Evolutionary conservation across 2,888 invertebrate genomes (phyloP), one percentile per base, ranked within the genome.

Genomic region (Bugulina stolonifera): DNA sequence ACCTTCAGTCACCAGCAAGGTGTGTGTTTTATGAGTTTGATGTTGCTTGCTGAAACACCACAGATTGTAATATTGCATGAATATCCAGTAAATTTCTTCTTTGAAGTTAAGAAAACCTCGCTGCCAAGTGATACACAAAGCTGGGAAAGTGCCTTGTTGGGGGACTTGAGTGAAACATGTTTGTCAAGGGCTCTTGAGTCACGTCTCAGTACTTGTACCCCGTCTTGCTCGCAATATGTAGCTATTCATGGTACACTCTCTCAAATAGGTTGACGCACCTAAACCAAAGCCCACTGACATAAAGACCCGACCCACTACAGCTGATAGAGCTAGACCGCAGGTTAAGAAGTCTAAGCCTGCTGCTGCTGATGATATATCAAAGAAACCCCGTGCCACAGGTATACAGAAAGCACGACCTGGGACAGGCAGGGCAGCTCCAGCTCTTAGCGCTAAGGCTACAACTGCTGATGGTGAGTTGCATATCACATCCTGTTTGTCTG

Each of bases 401-500:
- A 10, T 32, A 1, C 5, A 5, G 3, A 22, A 25, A 5, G 23
- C 23, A 3, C 5, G n/a, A 25, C n/a, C 57, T 23, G 10, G 10
- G 43, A 43, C 43, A 10, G 18, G 43, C 43, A 43, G 43, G 18
- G 71, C 27, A 1, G 64, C 54, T 1, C 73, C 75, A 69, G 73
- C 79, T 18, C 76, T 79, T 35, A 76, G 79, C 27, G 73, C 78
- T 5, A 69, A 77, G 22, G 71, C 74, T 34, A 79, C 79, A 72
- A 76, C 78, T 72, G 79, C 80, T 34, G 76, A 80, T 34, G 43
- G 43, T 43, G 43, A 43, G 76, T 81, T 34, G 80, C 81, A 54
- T 79, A 81, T 23, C 78, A 81, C 54, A 79, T 78, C 32, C 79
- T 82, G 14, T 22, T 18, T n/a, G n/a, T 54, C 54, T 18, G 18